A percentile compares a stretch with the other conserved stretches of the same genome.
phyloP scores from a whole-genome alignment of 1,140 invertebrate species.

The Panagrolaimus sp. region DNA sequence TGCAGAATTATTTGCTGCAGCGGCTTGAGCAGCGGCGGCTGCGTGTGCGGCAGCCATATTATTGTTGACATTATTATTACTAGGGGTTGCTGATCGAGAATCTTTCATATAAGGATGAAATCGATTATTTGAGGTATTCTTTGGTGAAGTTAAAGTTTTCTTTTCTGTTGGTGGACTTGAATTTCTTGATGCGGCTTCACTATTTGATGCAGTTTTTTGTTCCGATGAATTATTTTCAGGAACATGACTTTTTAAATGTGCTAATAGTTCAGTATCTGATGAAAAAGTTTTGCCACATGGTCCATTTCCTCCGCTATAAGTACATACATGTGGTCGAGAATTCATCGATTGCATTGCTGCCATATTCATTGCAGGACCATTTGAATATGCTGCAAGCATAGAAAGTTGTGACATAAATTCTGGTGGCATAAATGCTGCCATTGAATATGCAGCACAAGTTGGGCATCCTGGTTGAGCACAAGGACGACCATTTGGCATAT shows the following conservation, averaged over 20 bases:
- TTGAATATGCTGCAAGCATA: background rate
- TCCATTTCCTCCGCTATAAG: background rate
- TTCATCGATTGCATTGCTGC: background rate
- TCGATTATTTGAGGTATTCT: background rate
- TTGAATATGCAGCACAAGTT: background rate
- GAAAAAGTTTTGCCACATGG: background rate
- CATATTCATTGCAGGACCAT: background rate
- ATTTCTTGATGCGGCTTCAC: background rate
- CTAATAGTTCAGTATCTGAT: background rate
- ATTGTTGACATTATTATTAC: no score
- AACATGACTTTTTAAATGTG: background rate
- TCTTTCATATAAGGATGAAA: background rate
- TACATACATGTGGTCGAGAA: background rate
- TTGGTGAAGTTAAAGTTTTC: background rate
- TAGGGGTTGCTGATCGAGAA: background rate
- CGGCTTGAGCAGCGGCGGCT: constrained; percentile 61
- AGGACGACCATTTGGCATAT: constrained; percentile 6
- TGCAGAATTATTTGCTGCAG: no score
- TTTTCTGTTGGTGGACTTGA: background rate
- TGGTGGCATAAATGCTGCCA: background rate
- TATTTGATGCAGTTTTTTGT: background rate
- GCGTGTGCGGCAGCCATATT: constrained; percentile 11
- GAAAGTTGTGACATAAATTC: constrained; percentile 2
- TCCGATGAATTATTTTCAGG: background rate
- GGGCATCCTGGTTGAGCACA: background rate